phyloP scores from a whole-genome alignment of 2,113 vertebrate genomes.

The Callionymus lyra region DNA sequence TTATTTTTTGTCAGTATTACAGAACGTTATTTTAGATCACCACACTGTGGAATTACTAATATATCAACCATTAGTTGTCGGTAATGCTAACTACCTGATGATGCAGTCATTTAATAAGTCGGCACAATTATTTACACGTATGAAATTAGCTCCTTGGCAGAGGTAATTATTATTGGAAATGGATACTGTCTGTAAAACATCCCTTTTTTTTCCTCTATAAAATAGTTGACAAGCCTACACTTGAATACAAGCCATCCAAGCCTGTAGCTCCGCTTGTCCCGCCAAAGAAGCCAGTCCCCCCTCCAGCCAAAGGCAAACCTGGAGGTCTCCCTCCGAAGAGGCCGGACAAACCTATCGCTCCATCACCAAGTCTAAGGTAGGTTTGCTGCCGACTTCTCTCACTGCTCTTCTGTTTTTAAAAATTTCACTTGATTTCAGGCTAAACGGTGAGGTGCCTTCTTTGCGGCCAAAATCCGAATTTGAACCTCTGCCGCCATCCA shows the following conservation, averaged over 20 bases:
- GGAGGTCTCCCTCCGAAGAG: constrained; percentile 71
- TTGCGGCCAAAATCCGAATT: constrained; percentile 77
- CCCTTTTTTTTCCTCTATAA: not conserved
- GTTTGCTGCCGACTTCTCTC: constrained; percentile 16
- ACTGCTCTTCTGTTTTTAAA: not conserved
- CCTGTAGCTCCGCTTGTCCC: constrained; percentile 84
- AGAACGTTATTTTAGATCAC: too few species aligned
- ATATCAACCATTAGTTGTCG: too few species aligned
- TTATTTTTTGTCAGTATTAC: too few species aligned
- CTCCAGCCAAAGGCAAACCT: constrained; percentile 72
- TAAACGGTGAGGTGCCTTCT: constrained; percentile 83
- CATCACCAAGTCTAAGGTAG: constrained; percentile 71
- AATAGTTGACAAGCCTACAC: constrained; percentile 72
- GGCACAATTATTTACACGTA: too few species aligned
- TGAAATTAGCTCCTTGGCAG: too few species aligned
- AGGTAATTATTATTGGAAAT: too few species aligned
- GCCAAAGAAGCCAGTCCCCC: constrained; percentile 84
- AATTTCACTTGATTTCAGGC: constrained; percentile 51
- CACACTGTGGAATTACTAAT: too few species aligned
- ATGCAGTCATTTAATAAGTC: too few species aligned
- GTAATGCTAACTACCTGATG: too few species aligned
- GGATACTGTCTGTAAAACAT: too few species aligned
- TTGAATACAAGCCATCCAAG: constrained; percentile 78
- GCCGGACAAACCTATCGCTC: constrained; percentile 78
- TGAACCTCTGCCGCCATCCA: constrained; percentile 70